A percentile compares a stretch with the other conserved stretches of the same genome.
phyloP scores from a whole-genome alignment of 1,140 invertebrate species.

The Cherax destructor region DNA sequence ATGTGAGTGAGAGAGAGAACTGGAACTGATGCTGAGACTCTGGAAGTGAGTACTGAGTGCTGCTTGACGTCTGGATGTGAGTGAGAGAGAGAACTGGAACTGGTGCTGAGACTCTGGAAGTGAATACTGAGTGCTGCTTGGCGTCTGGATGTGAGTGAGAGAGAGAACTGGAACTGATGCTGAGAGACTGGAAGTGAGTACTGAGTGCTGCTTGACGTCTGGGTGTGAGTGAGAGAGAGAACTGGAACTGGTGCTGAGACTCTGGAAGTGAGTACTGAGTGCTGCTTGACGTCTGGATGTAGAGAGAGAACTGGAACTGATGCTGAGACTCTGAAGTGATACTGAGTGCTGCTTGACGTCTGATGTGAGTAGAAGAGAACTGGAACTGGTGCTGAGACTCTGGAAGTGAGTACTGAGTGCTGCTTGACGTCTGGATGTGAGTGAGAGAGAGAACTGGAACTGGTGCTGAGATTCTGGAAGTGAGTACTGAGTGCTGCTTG shows the following conservation, averaged over 20 bases:
- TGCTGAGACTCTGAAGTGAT: slow-evolving; percentile 84
- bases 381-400: slow-evolving; percentile 86
- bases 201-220: background rate
- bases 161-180: slow-evolving; percentile 87
- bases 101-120: slow-evolving; percentile 86
- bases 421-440: background rate
- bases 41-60: slow-evolving; percentile 78
- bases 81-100: slow-evolving; percentile 89
- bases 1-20: too few species aligned
- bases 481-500: background rate
- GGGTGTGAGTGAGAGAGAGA: too few species aligned
- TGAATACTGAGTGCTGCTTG: background rate
- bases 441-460: slow-evolving; percentile 89
- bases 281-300: background rate
- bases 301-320: slow-evolving; percentile 88
- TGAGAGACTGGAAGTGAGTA: slow-evolving; percentile 83
- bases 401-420: slow-evolving; percentile 78
- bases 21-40: slow-evolving; percentile 86
- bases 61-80: background rate
- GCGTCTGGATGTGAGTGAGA: background rate
- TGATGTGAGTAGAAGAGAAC: slow-evolving; percentile 79
- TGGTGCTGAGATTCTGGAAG: slow-evolving; percentile 86
- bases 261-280: slow-evolving; percentile 79
- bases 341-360: background rate
- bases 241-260: slow-evolving; percentile 85